A percentile compares a stretch with the other conserved stretches of the same genome.
These are phyloP conservation scores for Lagorchestes hirsutus DNA, from an alignment of 2,797 vertebrate species.

Conservation along the genomic window DNA sequence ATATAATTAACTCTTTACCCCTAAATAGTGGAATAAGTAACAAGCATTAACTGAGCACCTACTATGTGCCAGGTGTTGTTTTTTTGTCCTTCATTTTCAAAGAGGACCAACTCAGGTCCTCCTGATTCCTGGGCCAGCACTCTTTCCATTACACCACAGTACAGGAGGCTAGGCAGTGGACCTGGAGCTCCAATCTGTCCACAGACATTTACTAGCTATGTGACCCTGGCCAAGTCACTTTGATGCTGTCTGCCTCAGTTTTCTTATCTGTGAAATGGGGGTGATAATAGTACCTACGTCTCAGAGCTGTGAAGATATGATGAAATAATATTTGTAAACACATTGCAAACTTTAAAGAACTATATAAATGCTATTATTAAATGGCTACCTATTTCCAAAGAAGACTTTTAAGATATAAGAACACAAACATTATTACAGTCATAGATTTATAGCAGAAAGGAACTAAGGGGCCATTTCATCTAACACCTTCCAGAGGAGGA, in stretches of 20 bases:
- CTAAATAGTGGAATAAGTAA: not conserved
- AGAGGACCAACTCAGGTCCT: not conserved
- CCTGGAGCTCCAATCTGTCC: not conserved
- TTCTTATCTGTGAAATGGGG: not conserved
- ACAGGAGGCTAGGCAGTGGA: not conserved
- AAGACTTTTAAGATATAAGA: not conserved
- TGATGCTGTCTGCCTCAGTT: not conserved
- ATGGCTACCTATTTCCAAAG: not conserved
- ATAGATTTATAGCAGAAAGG: not conserved
- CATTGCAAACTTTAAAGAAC: not conserved
- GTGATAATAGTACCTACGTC: not conserved
- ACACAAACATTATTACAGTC: not conserved
- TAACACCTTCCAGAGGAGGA: not conserved
- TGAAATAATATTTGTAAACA: not conserved
- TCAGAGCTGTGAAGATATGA: not conserved
- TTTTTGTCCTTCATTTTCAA: not conserved
- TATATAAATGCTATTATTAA: not conserved
- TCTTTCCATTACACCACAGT: not conserved
- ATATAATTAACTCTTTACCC: not conserved
- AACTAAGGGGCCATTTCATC: not conserved
- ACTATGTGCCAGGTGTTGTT: not conserved
- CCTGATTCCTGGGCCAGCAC: not conserved
- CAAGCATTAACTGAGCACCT: not conserved
- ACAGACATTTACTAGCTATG: not conserved
- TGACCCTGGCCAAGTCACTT: not conserved